Evolutionary conservation across 2,113 vertebrate species (phyloP).

Genomic region (Cyphomyrus plagiostoma): DNA sequence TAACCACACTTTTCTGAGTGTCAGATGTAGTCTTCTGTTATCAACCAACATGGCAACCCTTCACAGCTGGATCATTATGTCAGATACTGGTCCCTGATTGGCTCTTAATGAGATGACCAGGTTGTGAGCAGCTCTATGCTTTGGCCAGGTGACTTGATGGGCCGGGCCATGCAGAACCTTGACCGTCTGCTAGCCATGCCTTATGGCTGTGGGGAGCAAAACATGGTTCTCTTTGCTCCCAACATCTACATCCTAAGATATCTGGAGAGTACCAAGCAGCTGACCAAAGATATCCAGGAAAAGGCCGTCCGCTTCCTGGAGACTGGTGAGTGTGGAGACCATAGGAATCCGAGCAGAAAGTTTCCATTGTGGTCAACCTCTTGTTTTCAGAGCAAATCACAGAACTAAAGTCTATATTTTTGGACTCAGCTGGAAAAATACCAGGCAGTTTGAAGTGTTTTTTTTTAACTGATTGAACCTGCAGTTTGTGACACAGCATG

Average conservation of each 20-base stretch:
- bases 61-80: background rate
- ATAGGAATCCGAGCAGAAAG: too few relatives aligned
- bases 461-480: background rate
- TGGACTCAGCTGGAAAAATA: background rate
- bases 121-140: background rate
- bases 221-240: conserved; percentile 75
- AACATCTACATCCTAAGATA: conserved; percentile 76
- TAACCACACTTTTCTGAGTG: background rate
- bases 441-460: background rate
- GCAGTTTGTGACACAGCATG: background rate
- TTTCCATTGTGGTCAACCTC: background rate
- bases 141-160: conserved; percentile 70
- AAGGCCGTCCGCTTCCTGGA: conserved; percentile 57
- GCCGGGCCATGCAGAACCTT: conserved; percentile 64
- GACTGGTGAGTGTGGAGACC: conserved; percentile 52
- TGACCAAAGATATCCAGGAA: conserved; percentile 52
- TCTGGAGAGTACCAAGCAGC: conserved; percentile 63
- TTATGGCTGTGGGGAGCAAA: conserved; percentile 75
- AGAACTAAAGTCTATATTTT: background rate
- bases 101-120: background rate
- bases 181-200: conserved; percentile 66
- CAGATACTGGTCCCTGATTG: background rate
- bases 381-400: background rate
- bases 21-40: background rate
- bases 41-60: background rate